Evolutionary conservation across 2,113 vertebrate genomes (phyloP), one percentile per base, ranked within the genome.

Genomic region (Sapajus apella): DNA sequence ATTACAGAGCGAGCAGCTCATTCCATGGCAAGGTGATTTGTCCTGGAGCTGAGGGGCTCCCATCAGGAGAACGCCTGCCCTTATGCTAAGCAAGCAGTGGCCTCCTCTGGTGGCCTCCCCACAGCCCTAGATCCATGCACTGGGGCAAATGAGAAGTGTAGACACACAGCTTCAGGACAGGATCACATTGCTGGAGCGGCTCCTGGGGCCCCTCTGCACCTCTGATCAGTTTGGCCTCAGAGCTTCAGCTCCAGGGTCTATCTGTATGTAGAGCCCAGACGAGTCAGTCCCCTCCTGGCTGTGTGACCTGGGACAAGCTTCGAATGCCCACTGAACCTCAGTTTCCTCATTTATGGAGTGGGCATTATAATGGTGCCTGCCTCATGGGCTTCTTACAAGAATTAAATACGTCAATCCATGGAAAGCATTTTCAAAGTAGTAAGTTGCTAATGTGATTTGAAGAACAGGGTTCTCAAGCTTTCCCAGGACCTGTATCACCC

Each of bases 121-220:
- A 3, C 2, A 20, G 23, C 5, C 8, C 14, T 21, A 87, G 40
- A 23, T 50, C 16, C 35, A 64, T 0, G 23, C 2, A 37, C 11
- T 0, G 0, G 1, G 37, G 13, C 30, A 50, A 18, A 90, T 35
- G 30, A 21, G 27, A 0, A 10, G 21, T 8, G 0, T 0, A 52
- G 50, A 72, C 17, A 11, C 32, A 43, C 1, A 0, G 87, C 43
- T 43, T 66, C 3, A 87, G 18, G 56, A 56, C 25, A 17, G 73
- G 16, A 5, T 37, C 17, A 17, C 0, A 0, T 1, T 35, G 70
- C 45, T 7, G 12, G 3, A 92, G 35, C 45, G 30, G 37, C 10
- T 14, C 8, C 21, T 0, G 0, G 30, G 1, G 2, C 8, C 45
- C 61, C 17, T n/a, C 35, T 61, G 66, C 7, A 55, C 13, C 90